Evolutionary conservation across 2,113 vertebrate species (phyloP).

Genomic region (Xiphias gladius): DNA sequence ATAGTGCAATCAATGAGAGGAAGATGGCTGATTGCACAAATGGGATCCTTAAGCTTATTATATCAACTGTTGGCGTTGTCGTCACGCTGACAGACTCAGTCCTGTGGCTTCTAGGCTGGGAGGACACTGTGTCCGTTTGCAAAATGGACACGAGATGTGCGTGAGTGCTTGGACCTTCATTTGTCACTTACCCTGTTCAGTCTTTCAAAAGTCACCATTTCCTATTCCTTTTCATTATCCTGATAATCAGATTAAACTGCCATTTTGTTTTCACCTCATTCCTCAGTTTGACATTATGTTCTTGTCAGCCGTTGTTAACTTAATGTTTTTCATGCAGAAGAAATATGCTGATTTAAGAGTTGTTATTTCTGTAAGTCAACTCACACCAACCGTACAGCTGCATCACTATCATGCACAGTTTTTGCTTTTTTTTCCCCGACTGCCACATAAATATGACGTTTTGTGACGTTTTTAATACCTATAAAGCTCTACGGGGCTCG

Average conservation of each 20-base stretch:
- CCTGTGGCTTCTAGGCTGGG: background rate
- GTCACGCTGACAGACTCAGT: background rate
- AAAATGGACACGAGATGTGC: background rate
- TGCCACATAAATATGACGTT: background rate
- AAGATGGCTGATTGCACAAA: constrained; percentile 37
- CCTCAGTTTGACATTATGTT: background rate
- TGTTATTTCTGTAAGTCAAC: background rate
- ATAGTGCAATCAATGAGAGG: constrained; percentile 29
- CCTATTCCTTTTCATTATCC: background rate
- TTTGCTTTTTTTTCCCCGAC: no score
- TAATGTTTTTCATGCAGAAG: background rate
- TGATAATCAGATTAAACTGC: background rate
- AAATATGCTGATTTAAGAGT: background rate
- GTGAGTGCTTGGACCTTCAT: constrained; percentile 32
- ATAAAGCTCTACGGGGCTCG: background rate
- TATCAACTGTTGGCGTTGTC: background rate
- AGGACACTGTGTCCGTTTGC: background rate
- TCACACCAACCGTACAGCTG: background rate
- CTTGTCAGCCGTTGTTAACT: background rate
- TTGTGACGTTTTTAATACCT: background rate
- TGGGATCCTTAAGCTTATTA: constrained; percentile 12
- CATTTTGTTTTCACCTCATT: constrained; percentile 1
- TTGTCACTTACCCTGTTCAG: constrained; percentile 7
- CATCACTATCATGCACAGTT: background rate
- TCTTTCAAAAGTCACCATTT: constrained; percentile 11